Base-by-base conservation (phyloP, 2,888 invertebrate genomes). In the Mechanitis mazaeus region DNA sequence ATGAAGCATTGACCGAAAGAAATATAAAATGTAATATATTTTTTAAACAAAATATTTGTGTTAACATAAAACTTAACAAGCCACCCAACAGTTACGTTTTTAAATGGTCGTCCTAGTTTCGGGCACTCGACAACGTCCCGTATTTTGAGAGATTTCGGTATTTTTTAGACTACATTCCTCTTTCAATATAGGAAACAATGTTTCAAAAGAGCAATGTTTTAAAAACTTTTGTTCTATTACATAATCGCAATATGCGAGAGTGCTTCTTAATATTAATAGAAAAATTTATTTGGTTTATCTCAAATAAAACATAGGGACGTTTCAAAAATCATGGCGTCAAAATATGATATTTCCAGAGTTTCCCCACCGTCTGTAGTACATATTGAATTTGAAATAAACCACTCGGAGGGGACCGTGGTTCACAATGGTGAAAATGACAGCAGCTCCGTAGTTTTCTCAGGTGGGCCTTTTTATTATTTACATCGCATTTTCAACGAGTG, bases 401-500 rank as follows among this genome's bases (percentile, higher is more conserved):
- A 74, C 78, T 76, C 71, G 68, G 74, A 79, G 84, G 85, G 85
- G 84, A 77, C 78, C 75, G 76, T 73, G 71, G 74, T 76, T 76
- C 75, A 84, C 83, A 83, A 83, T 84, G 74, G 79, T 74, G 79
- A 77, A 81, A 83, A 82, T 83, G 87, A 86, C 87, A 84, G 76
- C 56, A 75, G 68, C 72, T 73, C 72, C 75, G 69, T 72, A 78
- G 79, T 73, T 42, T 65, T 64, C 65, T 66, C 66, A 68, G 67
- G 72, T 75, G 72, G 75, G 75, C 87, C 87, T 84, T 86, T 89
- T 88, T 89, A 89, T 89, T 89, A 90, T 90, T 89, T 90, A 89
- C 84, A 85, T 78, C 85, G 81, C 85, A 89, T 89, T 89, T 89
- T 87, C 88, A 84, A 81, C 86, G 87, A 87, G 89, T 89, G 89